These are phyloP conservation scores for Corythornis madagascariensis DNA, from an alignment of 2,113 vertebrate genomes.

Conservation along the genomic window DNA sequence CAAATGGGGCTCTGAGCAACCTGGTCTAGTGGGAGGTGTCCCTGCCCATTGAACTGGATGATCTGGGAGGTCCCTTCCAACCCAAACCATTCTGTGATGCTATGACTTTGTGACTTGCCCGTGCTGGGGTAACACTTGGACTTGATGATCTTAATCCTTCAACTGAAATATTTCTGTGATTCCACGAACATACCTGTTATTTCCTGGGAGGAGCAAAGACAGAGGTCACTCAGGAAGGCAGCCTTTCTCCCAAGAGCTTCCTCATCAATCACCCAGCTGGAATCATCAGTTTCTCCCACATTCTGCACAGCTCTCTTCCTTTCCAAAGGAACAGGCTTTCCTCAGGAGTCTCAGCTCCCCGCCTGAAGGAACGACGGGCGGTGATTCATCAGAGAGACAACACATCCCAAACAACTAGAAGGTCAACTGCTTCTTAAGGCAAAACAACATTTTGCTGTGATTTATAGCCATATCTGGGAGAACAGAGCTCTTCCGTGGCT, in stretches of 20 bases:
- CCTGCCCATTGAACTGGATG: too few relatives aligned
- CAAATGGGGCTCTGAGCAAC: too few relatives aligned
- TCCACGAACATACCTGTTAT: not conserved
- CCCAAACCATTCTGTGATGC: too few relatives aligned
- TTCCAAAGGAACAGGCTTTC: not conserved
- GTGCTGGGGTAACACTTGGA: not conserved
- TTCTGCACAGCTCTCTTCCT: not conserved
- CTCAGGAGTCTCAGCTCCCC: not conserved
- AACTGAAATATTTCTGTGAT: not conserved
- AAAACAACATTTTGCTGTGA: conserved; percentile 53
- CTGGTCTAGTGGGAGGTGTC: too few relatives aligned
- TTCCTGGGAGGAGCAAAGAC: not conserved
- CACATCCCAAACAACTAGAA: conserved; percentile 38
- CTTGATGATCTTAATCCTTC: not conserved
- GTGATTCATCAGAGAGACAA: conserved; percentile 57
- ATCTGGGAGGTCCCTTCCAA: too few relatives aligned
- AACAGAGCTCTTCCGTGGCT: not conserved
- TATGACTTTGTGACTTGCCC: too few relatives aligned
- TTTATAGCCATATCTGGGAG: conserved; percentile 25
- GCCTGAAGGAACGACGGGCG: conserved; percentile 27
- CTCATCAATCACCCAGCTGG: not conserved
- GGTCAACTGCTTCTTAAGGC: conserved; percentile 63
- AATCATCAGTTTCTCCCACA: not conserved
- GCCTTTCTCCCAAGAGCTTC: not conserved
- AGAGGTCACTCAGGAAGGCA: fast-evolving